These are phyloP conservation scores for Coelopa pilipes DNA, from an alignment of 2,888 invertebrate genomes.

Conservation along the genomic window DNA sequence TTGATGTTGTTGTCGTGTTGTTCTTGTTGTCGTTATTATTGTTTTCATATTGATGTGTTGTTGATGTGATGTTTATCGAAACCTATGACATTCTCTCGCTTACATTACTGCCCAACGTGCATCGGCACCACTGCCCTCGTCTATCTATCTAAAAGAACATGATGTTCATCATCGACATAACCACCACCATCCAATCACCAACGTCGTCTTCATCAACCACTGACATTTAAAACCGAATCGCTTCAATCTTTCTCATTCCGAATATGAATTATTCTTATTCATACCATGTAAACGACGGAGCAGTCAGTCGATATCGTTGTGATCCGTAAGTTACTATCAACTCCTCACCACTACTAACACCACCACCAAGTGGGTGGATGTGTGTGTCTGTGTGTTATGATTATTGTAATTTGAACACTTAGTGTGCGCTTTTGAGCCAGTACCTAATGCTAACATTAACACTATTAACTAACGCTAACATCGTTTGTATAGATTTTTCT, in stretches of 20 bases:
- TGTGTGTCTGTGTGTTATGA: slow-evolving; percentile 1
- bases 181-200: slow-evolving; percentile 26
- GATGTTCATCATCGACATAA: slow-evolving; percentile 18
- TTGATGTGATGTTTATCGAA: slow-evolving; percentile 23
- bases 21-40: slow-evolving; percentile 19
- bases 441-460: slow-evolving; percentile 9
- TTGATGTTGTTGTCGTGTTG: slow-evolving; percentile 1
- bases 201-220: not conserved
- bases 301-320: slow-evolving; percentile 36
- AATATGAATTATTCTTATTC: too few species aligned
- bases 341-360: too few species aligned
- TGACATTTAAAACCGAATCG: too few species aligned
- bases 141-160: too few species aligned
- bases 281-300: slow-evolving; percentile 20
- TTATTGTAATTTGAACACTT: not conserved
- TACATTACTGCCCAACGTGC: slow-evolving; percentile 6
- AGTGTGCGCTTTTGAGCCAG: not conserved
- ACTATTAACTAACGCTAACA: slow-evolving; percentile 4
- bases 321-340: slow-evolving; percentile 34
- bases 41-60: slow-evolving; percentile 13
- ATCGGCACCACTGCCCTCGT: slow-evolving; percentile 14
- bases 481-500: not conserved
- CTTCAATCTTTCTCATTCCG: too few species aligned
- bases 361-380: slow-evolving; percentile 3
- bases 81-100: slow-evolving; percentile 21